Conservation (phyloP, 2,113 vertebrate genomes). For the Haliaeetus leucogaster region DNA sequence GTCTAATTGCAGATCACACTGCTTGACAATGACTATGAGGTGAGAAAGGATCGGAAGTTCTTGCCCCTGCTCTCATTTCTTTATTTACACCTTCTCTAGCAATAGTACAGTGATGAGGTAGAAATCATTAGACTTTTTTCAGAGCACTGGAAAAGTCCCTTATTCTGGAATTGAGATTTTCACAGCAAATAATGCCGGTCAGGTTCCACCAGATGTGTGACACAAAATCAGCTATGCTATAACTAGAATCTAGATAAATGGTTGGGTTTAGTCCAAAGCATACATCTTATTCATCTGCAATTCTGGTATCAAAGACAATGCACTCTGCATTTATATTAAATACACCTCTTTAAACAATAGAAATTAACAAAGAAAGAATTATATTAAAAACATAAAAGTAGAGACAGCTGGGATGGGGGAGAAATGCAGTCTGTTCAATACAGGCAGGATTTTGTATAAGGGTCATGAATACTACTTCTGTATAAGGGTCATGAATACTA, state of each 20-base stretch:
- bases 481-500: conserved; percentile 36
- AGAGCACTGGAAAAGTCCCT: background rate
- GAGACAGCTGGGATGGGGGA: background rate
- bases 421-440: background rate
- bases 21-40: background rate
- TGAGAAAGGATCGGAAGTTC: background rate
- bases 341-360: background rate
- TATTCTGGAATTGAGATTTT: background rate
- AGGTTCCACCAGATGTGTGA: background rate
- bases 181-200: background rate
- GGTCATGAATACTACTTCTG: conserved; percentile 48
- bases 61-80: background rate
- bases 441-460: background rate
- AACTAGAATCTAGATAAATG: background rate
- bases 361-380: background rate
- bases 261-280: background rate
- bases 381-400: background rate
- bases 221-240: background rate
- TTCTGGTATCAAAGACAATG: background rate
- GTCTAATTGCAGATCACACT: background rate
- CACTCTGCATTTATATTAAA: background rate
- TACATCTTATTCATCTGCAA: background rate
- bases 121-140: background rate
- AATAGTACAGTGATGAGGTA: background rate
- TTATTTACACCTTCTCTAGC: background rate